Conservation (phyloP, 2,888 invertebrate species). For the Apamea crenata region DNA sequence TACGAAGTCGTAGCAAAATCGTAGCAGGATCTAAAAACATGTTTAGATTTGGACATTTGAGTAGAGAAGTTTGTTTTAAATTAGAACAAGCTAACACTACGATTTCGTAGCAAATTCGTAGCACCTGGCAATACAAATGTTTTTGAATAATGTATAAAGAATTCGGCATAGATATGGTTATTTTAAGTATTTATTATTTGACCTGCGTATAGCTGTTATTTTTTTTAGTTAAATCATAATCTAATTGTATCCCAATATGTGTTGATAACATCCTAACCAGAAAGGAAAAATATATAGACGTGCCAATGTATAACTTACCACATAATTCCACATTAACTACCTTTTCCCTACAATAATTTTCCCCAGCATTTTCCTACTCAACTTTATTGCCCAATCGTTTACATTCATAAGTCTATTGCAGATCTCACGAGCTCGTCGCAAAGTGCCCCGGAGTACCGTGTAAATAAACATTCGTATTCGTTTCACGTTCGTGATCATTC, state of each 20-base stretch:
- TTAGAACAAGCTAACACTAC: not conserved
- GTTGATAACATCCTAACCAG: not conserved
- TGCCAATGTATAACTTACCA: not conserved
- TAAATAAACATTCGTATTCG: constrained; percentile 78
- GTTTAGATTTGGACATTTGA: not conserved
- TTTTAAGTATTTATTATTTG: not conserved
- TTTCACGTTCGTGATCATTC: constrained; percentile 72
- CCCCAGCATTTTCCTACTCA: constrained; percentile 25
- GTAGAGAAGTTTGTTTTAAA: not conserved
- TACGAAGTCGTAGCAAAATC: constrained; percentile 20
- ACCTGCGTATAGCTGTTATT: not conserved
- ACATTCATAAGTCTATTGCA: constrained; percentile 49
- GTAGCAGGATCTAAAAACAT: not conserved
- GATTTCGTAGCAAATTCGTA: constrained; percentile 25
- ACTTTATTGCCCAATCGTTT: constrained; percentile 45
- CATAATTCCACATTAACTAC: not conserved
- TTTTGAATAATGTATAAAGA: not conserved
- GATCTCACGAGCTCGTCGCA: constrained; percentile 54
- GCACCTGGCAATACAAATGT: not conserved
- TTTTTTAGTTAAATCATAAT: not conserved
- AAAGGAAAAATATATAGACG: not conserved
- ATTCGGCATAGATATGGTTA: not conserved
- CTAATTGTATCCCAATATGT: not conserved
- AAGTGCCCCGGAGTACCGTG: constrained; percentile 71
- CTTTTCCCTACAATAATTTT: constrained; percentile 13